These are phyloP conservation scores for Conus canariensis DNA, from an alignment of 2,888 invertebrate species.

Conservation along the genomic window DNA sequence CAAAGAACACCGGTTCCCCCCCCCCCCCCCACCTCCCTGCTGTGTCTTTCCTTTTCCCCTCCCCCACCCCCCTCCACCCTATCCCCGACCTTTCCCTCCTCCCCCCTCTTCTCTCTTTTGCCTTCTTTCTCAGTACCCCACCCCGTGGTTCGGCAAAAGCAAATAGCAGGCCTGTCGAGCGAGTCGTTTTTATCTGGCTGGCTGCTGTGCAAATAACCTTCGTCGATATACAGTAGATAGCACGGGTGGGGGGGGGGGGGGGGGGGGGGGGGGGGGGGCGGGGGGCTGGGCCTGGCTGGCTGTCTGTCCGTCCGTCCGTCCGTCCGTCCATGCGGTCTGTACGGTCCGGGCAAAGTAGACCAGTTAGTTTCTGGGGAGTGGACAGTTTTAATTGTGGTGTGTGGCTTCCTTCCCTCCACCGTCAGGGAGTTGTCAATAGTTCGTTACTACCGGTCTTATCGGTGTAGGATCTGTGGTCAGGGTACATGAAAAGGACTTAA, in stretches of 20 bases:
- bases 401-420: neutral
- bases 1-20: neutral
- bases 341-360: too few species aligned
- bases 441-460: too few species aligned
- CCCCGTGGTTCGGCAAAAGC: neutral
- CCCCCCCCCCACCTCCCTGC: neutral
- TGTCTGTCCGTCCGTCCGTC: neutral
- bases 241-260: neutral
- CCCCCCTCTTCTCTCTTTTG: neutral
- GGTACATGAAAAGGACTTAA: neutral
- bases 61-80: neutral
- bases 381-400: too few species aligned
- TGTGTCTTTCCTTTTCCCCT: neutral
- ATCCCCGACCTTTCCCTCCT: too few species aligned
- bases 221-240: conserved; percentile 24
- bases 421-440: too few species aligned
- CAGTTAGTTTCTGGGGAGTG: too few species aligned
- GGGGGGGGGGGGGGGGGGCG: too few species aligned
- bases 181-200: conserved; percentile 26
- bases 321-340: neutral
- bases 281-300: neutral
- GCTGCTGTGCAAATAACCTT: conserved; percentile 31
- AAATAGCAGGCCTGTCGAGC: conserved; percentile 7
- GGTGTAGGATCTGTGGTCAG: too few species aligned
- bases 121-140: neutral